Evolutionary conservation across 2,113 vertebrate species (phyloP), one percentile per base, ranked within the genome.

Genomic region (Pangasianodon gigas): DNA sequence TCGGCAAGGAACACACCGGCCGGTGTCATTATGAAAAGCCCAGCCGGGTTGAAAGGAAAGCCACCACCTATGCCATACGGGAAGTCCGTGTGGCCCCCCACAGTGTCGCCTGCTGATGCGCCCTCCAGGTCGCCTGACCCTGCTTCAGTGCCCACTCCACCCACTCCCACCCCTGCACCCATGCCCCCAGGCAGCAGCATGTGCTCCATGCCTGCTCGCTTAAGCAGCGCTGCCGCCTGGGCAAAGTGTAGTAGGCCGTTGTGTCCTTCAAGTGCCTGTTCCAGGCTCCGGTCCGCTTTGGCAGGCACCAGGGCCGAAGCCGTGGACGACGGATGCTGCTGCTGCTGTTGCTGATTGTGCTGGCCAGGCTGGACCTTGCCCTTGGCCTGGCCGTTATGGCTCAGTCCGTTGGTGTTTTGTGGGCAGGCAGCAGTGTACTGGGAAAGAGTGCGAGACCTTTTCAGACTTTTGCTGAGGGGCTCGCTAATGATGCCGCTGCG

Each of bases 1-100:
- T 99, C 98, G 89, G 98, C 98, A 96, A 99, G 97, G 96, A 99
- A 99, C 94, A 99, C 98, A 77, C 98, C 98, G 32, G 98, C 98
- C 83, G 98, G 98, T 93, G 98, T 99, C 98, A 99, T 99, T 96
- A 99, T 99, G 97, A 99, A 99, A 95, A 99, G 97, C 94, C 98
- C 98, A n/a, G 86, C 86, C 16, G 98, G 98, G 95, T 99, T 99
- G 96, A 99, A 98, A 94, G 98, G 98, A 95, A 99, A 98, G 94
- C 97, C 97, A 91, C 98, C 97, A 94, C 96, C 95, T 93, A 96
- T 92, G 92, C 98, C 97, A 96, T 98, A 99, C 94, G 98, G 98
- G 96, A 99, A 98, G 96, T 99, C 98, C 88, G 98, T 97, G 85
- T 97, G 97, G 95, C 97, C 95, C 51, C 97, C 98, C 93, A 98